Conservation (phyloP, 2,113 vertebrate species). For the Polyodon spathula region DNA sequence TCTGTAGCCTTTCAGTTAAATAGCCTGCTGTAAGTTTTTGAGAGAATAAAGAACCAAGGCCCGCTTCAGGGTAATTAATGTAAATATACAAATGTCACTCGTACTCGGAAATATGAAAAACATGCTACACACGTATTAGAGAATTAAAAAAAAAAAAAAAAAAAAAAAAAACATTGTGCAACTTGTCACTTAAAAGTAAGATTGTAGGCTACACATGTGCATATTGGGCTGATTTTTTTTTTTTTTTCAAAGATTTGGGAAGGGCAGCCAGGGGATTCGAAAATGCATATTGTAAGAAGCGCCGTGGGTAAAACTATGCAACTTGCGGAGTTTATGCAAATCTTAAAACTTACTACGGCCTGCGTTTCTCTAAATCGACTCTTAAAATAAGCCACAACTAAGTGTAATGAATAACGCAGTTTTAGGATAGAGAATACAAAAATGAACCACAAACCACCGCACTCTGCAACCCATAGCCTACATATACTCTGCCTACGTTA, state of each 20-base stretch:
- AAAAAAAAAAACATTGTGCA: conserved; percentile 27
- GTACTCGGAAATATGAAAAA: conserved; percentile 22
- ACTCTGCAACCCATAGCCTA: too few species aligned
- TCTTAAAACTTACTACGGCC: too few species aligned
- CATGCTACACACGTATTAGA: conserved; percentile 24
- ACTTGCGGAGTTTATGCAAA: too few species aligned
- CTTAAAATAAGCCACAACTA: too few species aligned
- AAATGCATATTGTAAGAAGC: too few species aligned
- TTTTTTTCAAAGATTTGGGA: conserved; percentile 5
- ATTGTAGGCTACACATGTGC: conserved; percentile 6
- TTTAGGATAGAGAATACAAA: too few species aligned
- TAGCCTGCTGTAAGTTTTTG: conserved; percentile 21
- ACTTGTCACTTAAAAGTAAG: conserved; percentile 31
- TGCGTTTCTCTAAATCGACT: too few species aligned
- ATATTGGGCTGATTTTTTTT: conserved; percentile 14
- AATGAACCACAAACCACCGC: too few species aligned
- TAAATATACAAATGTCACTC: conserved; percentile 41
- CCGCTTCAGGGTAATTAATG: conserved; percentile 30
- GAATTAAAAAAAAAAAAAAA: conserved; percentile 15
- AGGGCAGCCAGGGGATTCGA: too few species aligned
- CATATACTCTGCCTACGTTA: too few species aligned
- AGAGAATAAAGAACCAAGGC: conserved; percentile 25
- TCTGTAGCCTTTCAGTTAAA: conserved; percentile 12
- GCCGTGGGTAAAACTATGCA: too few species aligned
- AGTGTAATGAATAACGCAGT: too few species aligned